phyloP scores from a whole-genome alignment of 2,888 invertebrate genomes.

The Ormyrus labotus region DNA sequence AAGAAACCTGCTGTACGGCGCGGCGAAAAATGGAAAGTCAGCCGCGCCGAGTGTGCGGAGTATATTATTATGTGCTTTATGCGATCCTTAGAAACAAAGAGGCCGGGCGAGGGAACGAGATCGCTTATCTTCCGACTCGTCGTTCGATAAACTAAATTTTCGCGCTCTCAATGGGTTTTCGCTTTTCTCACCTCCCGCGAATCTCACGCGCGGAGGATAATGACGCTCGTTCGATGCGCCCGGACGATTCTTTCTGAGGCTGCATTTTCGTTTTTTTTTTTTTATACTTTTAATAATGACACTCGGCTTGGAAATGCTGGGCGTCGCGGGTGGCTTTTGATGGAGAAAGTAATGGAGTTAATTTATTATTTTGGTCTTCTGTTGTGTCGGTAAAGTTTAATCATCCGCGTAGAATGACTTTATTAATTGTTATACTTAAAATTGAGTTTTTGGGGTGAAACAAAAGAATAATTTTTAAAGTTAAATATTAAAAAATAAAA shows the following conservation, averaged over 20 bases:
- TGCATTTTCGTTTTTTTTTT: background rate
- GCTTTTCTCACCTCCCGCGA: conserved; percentile 12
- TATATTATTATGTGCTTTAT: conserved; percentile 21
- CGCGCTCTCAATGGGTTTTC: conserved; percentile 23
- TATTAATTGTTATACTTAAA: too few relatives aligned
- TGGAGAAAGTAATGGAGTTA: background rate
- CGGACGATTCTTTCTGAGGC: too few relatives aligned
- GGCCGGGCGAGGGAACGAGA: conserved; percentile 23
- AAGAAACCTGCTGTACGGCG: background rate
- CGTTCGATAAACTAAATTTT: conserved; percentile 35
- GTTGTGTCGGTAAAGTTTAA: too few relatives aligned
- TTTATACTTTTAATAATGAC: background rate
- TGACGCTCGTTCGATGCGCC: background rate
- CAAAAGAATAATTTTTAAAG: too few relatives aligned
- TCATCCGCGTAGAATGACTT: too few relatives aligned
- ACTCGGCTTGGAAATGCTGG: background rate
- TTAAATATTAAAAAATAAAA: too few relatives aligned
- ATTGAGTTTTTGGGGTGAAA: too few relatives aligned
- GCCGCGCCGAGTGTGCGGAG: background rate
- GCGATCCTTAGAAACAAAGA: conserved; percentile 25
- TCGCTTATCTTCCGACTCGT: conserved; percentile 35
- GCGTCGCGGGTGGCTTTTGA: background rate
- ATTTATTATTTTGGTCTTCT: too few relatives aligned
- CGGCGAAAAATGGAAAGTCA: conserved; percentile 45
- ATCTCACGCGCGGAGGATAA: background rate